phyloP scores from a whole-genome alignment of 2,113 vertebrate species.

The Trematocara variabile region DNA sequence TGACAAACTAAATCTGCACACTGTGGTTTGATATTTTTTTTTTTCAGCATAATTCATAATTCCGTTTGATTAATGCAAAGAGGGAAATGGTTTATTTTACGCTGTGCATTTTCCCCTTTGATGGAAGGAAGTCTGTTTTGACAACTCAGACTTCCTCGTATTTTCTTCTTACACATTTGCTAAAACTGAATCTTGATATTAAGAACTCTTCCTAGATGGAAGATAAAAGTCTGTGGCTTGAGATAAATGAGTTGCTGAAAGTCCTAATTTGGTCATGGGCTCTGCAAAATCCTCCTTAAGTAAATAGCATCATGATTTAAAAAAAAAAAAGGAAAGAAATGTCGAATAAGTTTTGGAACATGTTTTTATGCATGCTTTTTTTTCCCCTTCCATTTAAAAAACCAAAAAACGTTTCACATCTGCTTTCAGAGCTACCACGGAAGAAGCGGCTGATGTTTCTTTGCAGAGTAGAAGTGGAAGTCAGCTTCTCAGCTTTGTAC shows the following conservation, averaged over 20 bases:
- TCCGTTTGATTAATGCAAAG: background rate
- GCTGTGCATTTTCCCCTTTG: background rate
- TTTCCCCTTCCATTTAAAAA: background rate
- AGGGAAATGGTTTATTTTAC: background rate
- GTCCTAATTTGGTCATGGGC: background rate
- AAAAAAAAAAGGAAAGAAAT: background rate
- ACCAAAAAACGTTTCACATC: background rate
- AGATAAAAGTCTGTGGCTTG: background rate
- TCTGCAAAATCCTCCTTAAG: background rate
- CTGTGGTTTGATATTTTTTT: background rate
- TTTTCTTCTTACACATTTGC: background rate
- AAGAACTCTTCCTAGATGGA: background rate
- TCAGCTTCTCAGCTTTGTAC: constrained; percentile 78
- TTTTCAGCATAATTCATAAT: background rate
- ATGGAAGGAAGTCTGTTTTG: background rate
- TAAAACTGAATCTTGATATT: background rate
- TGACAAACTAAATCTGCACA: background rate
- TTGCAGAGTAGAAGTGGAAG: constrained; percentile 70
- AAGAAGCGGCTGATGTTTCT: constrained; percentile 66
- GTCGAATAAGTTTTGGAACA: background rate
- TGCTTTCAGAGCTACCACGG: constrained; percentile 65
- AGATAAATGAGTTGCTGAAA: background rate
- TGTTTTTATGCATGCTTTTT: background rate
- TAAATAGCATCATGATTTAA: background rate
- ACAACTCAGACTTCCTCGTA: background rate